Evolutionary conservation across 2,888 invertebrate genomes (phyloP).

Genomic region (Phengaris arion): DNA sequence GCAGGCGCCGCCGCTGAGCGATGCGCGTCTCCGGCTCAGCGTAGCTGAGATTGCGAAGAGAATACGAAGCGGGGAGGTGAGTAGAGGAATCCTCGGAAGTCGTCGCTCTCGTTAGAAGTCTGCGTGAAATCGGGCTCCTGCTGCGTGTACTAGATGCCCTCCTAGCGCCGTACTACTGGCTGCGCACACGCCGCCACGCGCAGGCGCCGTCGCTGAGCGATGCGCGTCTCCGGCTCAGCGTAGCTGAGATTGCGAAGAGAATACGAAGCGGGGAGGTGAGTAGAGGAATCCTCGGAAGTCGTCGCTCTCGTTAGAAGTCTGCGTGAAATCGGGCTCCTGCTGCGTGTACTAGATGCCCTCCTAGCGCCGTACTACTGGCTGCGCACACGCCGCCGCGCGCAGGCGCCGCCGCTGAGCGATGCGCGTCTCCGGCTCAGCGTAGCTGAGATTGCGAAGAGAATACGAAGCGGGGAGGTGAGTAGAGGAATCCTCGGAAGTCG

Average conservation of each 20-base stretch:
- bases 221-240: conserved; percentile 77
- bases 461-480: conserved; percentile 79
- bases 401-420: conserved; percentile 64
- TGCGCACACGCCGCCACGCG: conserved; percentile 47
- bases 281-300: no score
- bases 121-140: no score
- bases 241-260: conserved; percentile 77
- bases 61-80: conserved; percentile 80
- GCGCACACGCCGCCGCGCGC: conserved; percentile 45
- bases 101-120: no score
- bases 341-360: conserved; percentile 54
- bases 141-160: conserved; percentile 56
- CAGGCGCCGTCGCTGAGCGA: conserved; percentile 64
- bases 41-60: conserved; percentile 79
- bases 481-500: no score
- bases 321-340: no score
- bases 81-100: conserved; percentile 30
- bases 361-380: conserved; percentile 65
- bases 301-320: no score
- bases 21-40: conserved; percentile 76
- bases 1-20: conserved; percentile 60
- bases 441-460: conserved; percentile 77
- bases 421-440: conserved; percentile 79
- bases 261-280: conserved; percentile 80
- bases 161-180: conserved; percentile 63